Evolutionary conservation across 2,888 invertebrate species (phyloP).

Genomic region (Scaeva pyrastri): DNA sequence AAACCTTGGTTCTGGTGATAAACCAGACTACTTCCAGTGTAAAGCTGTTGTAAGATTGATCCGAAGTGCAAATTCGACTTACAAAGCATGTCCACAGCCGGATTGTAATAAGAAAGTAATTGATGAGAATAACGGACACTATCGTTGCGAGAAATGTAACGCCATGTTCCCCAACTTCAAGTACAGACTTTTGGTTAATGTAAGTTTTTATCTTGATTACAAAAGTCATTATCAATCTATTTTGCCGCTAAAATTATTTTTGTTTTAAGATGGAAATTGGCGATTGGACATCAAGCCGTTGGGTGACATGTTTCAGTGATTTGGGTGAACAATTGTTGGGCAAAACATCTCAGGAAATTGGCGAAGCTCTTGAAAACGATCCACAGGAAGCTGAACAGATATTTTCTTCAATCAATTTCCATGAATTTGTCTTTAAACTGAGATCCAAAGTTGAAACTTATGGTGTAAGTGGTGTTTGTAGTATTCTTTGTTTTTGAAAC

Average conservation of each 20-base stretch:
- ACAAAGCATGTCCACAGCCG: constrained; percentile 95
- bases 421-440: constrained; percentile 92
- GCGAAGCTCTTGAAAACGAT: constrained; percentile 89
- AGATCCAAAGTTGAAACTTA: constrained; percentile 95
- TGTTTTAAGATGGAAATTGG: constrained; percentile 90
- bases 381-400: constrained; percentile 88
- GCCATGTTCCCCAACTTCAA: constrained; percentile 93
- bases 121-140: constrained; percentile 94
- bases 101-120: constrained; percentile 98
- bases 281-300: constrained; percentile 94
- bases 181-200: constrained; percentile 92
- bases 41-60: constrained; percentile 92
- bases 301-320: constrained; percentile 96
- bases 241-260: neutral
- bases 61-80: constrained; percentile 92
- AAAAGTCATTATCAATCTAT: neutral
- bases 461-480: constrained; percentile 87
- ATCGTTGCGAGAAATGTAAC: constrained; percentile 97
- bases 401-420: constrained; percentile 91
- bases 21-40: constrained; percentile 92
- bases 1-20: constrained; percentile 90
- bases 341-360: constrained; percentile 90
- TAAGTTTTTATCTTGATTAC: constrained; percentile 85
- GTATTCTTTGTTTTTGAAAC: constrained; percentile 7
- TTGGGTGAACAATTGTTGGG: constrained; percentile 91